These are phyloP conservation scores for Rhegmatorhina hoffmannsi DNA, from an alignment of 2,113 vertebrate species.

Conservation along the genomic window DNA sequence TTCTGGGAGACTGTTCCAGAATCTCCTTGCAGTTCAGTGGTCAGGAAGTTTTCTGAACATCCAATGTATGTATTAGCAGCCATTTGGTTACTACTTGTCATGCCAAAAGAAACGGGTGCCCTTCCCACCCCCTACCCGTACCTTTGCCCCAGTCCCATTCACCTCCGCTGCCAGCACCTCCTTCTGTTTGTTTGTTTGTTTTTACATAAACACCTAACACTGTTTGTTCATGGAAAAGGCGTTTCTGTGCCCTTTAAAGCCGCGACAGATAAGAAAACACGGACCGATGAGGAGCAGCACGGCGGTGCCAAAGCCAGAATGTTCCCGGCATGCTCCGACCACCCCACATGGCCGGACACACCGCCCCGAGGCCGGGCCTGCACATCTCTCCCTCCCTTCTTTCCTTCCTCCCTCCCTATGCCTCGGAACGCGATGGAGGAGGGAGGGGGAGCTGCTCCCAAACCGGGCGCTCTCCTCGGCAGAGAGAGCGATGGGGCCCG, in stretches of 20 bases:
- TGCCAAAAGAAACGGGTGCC: not conserved
- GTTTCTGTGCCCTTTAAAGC: not conserved
- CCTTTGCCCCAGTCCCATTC: not conserved
- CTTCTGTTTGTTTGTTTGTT: not conserved
- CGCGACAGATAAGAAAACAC: not conserved
- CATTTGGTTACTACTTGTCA: too few relatives aligned
- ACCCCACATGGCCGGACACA: not conserved
- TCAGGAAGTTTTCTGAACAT: not conserved
- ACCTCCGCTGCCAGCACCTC: not conserved
- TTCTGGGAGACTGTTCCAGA: not conserved
- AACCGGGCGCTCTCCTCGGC: not conserved
- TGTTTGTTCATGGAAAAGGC: not conserved
- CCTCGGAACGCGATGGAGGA: not conserved
- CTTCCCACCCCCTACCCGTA: not conserved
- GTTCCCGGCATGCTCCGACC: not conserved
- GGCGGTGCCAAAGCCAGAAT: not conserved
- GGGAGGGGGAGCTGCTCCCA: not conserved
- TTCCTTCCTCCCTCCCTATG: not conserved
- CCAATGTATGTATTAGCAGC: rapidly evolving
- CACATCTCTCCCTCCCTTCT: not conserved
- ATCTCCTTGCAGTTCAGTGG: rapidly evolving
- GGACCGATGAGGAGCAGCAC: rapidly evolving
- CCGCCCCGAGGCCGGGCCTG: too few relatives aligned
- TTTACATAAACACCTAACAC: not conserved
- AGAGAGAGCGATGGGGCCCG: not conserved